These are phyloP conservation scores for Benthosema pterotum DNA, from an alignment of 2,797 vertebrate species.

Conservation along the genomic window DNA sequence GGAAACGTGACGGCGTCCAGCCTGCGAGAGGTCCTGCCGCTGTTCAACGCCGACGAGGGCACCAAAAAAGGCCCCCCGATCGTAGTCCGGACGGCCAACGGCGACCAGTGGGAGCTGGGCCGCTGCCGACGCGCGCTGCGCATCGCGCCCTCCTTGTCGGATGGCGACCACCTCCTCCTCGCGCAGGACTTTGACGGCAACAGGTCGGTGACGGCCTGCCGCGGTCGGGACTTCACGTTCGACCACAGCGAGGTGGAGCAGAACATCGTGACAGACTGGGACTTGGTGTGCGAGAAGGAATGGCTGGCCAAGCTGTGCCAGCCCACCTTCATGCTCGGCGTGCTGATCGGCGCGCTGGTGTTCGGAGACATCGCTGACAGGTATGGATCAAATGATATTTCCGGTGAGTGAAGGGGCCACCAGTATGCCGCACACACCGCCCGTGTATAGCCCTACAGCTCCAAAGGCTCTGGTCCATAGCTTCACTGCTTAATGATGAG, in stretches of 20 bases:
- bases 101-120: conserved; percentile 90
- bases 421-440: too few relatives aligned
- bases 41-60: conserved; percentile 68
- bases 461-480: too few relatives aligned
- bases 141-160: conserved; percentile 32
- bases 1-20: conserved; percentile 77
- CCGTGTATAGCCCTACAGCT: too few relatives aligned
- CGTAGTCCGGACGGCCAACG: conserved; percentile 79
- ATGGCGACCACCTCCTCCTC: too few relatives aligned
- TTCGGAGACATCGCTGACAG: conserved; percentile 94
- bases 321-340: conserved; percentile 93
- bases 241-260: conserved; percentile 84
- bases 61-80: conserved; percentile 71
- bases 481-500: too few relatives aligned
- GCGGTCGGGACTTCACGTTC: conserved; percentile 82
- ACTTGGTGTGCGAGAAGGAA: conserved; percentile 90
- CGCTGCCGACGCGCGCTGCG: conserved; percentile 82
- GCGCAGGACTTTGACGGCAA: conserved; percentile 81
- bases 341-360: conserved; percentile 88
- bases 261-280: conserved; percentile 90
- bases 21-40: conserved; percentile 81
- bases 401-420: too few relatives aligned
- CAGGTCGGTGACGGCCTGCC: conserved; percentile 81
- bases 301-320: conserved; percentile 91
- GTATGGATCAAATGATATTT: conserved; percentile 65